Base-by-base conservation (phyloP, 1,140 invertebrate genomes). In the Zophobas atratus region DNA sequence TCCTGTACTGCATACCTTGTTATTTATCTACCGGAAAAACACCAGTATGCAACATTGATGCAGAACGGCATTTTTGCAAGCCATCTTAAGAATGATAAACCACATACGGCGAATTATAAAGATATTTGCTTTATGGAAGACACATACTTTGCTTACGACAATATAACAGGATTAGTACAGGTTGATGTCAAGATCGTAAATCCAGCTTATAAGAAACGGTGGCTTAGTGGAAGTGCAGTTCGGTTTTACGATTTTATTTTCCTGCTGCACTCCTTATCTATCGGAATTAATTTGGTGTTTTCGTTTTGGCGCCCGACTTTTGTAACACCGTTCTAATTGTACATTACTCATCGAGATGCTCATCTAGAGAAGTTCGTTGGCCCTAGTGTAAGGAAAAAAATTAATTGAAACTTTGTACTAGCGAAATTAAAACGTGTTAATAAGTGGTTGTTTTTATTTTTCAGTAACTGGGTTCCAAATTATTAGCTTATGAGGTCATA, bases 161-260 rank as follows among this genome's bases (percentile, higher is more conserved):
- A 67, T 67, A 67, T 67, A 67, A 67, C 60, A 67, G 60, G 60
- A 67, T 67, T 67, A 67, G 60, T 67, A 38, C 6, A 67, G 60
- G 49, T 51, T 51, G 49, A 51, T 51, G 49, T 67, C 41, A 43
- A 43, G 60, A 41, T 67, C 60, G 60, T 67, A 67, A 67, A 67
- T 67, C 60, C 60, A 33, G 60, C 60, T 67, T 67, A 67, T 51
- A 51, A 51, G 49, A 51, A 51, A 51, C n/a, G 49, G 49, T 51
- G 49, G 49, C 49, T 51, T 51, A 51, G 49, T 51, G 49, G 49
- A 51, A 51, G 60, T 67, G 60, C 60, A 67, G 6, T 43, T 2
- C 39, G 20, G 39, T 67, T 67, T 41, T 33, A 67, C 4, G n/a
- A 20, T 51, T 51, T 51, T 51, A 51, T 51, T 67, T 67, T 67